Conservation (phyloP, 1,140 invertebrate genomes). For the Chelonus insularis region DNA sequence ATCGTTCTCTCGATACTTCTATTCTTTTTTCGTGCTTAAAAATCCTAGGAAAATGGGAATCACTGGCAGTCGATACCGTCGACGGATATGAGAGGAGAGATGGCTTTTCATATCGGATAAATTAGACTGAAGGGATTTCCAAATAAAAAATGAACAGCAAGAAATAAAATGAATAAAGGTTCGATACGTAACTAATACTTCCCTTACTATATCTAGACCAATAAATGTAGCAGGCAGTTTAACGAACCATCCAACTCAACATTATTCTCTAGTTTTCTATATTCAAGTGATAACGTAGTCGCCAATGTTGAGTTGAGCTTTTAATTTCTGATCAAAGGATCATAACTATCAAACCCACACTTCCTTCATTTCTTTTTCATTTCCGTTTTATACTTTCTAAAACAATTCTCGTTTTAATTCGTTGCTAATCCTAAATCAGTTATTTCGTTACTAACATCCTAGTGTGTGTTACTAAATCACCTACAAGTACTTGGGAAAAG, state of each 20-base stretch:
- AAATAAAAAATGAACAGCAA: background rate
- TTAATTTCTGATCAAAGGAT: constrained; percentile 58
- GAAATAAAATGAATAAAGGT: background rate
- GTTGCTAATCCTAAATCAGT: too few relatives aligned
- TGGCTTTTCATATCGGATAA: constrained; percentile 28
- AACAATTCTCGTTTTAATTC: background rate
- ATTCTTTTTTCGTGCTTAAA: constrained; percentile 25
- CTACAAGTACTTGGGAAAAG: too few relatives aligned
- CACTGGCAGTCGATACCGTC: constrained; percentile 1
- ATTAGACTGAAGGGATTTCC: constrained; percentile 23
- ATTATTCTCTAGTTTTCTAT: constrained; percentile 10
- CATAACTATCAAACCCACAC: constrained; percentile 31
- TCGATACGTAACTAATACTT: constrained; percentile 22
- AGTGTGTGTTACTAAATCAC: too few relatives aligned
- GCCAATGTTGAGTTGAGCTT: constrained; percentile 39
- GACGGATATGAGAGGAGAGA: constrained; percentile 8
- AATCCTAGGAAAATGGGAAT: constrained; percentile 8
- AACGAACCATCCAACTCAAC: constrained; percentile 49
- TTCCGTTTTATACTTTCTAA: background rate
- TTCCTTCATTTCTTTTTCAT: background rate
- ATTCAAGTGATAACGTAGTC: constrained; percentile 21
- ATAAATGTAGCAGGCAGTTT: constrained; percentile 57
- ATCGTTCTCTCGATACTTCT: constrained; percentile 2
- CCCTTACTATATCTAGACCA: constrained; percentile 30
- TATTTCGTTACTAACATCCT: too few relatives aligned